Evolutionary conservation across 2,113 vertebrate species (phyloP).

Genomic region (Gymnocephalus cernua): DNA sequence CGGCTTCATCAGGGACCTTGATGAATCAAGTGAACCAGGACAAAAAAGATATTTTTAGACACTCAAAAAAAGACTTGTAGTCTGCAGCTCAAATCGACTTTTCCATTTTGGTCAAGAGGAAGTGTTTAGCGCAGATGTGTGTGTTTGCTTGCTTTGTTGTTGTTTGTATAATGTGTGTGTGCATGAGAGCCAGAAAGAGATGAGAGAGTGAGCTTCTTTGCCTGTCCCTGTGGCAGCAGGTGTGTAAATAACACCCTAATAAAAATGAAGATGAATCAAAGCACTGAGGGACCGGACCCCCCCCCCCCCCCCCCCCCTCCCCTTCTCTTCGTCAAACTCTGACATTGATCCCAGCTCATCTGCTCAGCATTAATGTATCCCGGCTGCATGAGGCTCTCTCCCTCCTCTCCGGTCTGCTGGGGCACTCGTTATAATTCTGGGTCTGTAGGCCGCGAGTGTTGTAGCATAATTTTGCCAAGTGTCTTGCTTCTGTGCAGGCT

Average conservation of each 20-base stretch:
- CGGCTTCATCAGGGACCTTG: conserved; percentile 51
- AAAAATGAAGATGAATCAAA: conserved; percentile 70
- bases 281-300: conserved; percentile 54
- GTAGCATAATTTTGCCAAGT: conserved; percentile 71
- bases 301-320: conserved; percentile 48
- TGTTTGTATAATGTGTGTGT: conserved; percentile 36
- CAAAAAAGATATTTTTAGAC: conserved; percentile 70
- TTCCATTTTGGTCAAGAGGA: conserved; percentile 32
- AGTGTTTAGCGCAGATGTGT: conserved; percentile 51
- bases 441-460: conserved; percentile 62
- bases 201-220: conserved; percentile 24
- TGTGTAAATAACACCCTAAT: conserved; percentile 79
- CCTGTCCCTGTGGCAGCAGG: conserved; percentile 68
- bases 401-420: conserved; percentile 51
- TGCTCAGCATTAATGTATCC: conserved; percentile 61
- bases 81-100: conserved; percentile 34
- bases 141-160: conserved; percentile 26
- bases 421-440: conserved; percentile 69
- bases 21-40: conserved; percentile 70
- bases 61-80: conserved; percentile 43
- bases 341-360: conserved; percentile 74
- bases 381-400: conserved; percentile 26
- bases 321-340: conserved; percentile 49
- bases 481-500: conserved; percentile 56
- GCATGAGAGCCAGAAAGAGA: conserved; percentile 10